Base-by-base conservation (phyloP, 2,888 invertebrate genomes). In the Athalia cordata region DNA sequence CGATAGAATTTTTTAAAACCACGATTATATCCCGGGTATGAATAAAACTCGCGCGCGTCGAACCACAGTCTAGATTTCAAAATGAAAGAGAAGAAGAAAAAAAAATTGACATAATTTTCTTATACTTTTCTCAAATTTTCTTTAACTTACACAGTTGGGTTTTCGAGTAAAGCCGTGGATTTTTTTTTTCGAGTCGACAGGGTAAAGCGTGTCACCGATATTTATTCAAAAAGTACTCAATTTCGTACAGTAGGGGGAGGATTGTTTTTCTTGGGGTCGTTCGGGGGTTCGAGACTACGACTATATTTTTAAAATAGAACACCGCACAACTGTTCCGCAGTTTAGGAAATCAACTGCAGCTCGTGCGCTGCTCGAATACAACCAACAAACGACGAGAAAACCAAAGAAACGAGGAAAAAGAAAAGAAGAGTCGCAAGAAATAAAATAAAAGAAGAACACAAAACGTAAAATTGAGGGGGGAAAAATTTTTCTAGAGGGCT, bases 151-250 rank as follows among this genome's bases (percentile, higher is more conserved):
- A 45, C 66, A 47, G n/a, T 29, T 11, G 9, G 9, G 50, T 52
- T 29, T 11, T 57, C 29, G 29, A 29, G 47, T 43, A 15, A 13
- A 15, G 43, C 49, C 68, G 1, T 57, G 11, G 62, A 9, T 74
- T 61, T 45, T 50, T 29, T 29, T 29, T 29, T 29, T 29, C 29
- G 2, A 29, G 11, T 62, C 45, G n/a, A n/a, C n/a, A 7, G 59
- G 49, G 49, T 70, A 15, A 3, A n/a, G 45, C 13, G 55, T 55
- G 64, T 67, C 15, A 7, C 66, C 59, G 62, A 78, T 83, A 82
- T 81, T 82, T 82, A 80, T 81, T 81, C 79, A 80, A 81, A 83
- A 83, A 82, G 78, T 81, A 75, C 79, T 82, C 80, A 80, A 83
- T 81, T 83, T 83, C 78, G 29, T 29, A 29, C n/a, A n/a, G n/a